A percentile compares a stretch with the other conserved stretches of the same genome.
Evolutionary conservation across 2,113 vertebrate genomes (phyloP).

Genomic region (Globicephala melas): DNA sequence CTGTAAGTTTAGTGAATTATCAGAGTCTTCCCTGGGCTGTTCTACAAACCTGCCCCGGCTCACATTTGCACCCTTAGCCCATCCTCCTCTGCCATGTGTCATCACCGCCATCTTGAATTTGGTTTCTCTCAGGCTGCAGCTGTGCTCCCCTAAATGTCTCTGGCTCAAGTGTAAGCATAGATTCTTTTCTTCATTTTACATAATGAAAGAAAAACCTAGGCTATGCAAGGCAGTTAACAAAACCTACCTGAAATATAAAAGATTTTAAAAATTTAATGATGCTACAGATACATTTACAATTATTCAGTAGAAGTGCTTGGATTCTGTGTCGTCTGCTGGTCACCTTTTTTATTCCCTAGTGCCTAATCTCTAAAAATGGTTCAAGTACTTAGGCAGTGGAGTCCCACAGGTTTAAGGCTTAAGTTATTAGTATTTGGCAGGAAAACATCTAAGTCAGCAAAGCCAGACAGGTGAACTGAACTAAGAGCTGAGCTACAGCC

Average conservation of each 20-base stretch:
- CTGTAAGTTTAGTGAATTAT: not conserved
- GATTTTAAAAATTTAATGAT: not conserved
- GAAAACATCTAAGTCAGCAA: not conserved
- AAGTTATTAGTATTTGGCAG: accelerated
- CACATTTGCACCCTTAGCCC: no score
- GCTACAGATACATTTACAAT: not conserved
- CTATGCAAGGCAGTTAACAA: not conserved
- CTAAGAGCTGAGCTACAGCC: not conserved
- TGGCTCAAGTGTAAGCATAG: not conserved
- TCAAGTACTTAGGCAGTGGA: not conserved
- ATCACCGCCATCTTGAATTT: not conserved
- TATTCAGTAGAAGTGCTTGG: not conserved
- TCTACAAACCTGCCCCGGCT: not conserved
- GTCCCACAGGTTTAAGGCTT: not conserved
- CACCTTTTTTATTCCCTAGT: not conserved
- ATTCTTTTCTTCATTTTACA: not conserved
- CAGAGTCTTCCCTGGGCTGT: not conserved
- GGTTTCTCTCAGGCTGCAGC: not conserved
- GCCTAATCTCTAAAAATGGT: not conserved
- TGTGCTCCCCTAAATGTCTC: not conserved
- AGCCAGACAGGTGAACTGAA: not conserved
- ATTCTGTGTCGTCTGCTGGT: not conserved
- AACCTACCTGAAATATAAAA: not conserved
- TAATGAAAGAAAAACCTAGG: not conserved
- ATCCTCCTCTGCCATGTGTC: accelerated